Evolutionary conservation across 1,140 invertebrate genomes (phyloP), one percentile per base, ranked within the genome.

Genomic region (Zaprionus ghesquierei): DNA sequence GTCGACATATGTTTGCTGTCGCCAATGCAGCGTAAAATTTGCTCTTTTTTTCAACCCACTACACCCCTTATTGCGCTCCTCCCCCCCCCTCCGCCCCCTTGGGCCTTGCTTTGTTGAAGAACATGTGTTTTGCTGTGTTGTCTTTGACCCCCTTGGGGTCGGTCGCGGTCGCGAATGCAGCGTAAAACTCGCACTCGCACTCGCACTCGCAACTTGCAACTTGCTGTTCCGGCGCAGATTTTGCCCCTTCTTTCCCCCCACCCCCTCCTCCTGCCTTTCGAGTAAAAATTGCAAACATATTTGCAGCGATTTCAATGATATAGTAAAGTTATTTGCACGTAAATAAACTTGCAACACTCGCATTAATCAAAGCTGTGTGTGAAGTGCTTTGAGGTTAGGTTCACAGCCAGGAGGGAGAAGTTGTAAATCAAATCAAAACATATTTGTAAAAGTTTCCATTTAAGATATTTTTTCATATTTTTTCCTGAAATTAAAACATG

Each of bases 11-110:
- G 71, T 77, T 77, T 46, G 71, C 55, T 77, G 75, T 77, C 75
- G 71, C 72, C 75, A 77, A 75, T 77, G 72, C 71, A 75, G 75
- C 75, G 72, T 77, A 66, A 70, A 75, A 77, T 75, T 69, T 65
- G 50, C 64, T 69, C 55, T 77, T 70, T 72, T 59, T 62, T 58
- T 5, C 15, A 41, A 10, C 49, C 54, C 63, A 27, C 22, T 9
- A n/a, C 25, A 25, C 20, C 33, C 5, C 4, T n/a, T n/a, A n/a
- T n/a, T n/a, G n/a, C n/a, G 3, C 44, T 1, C 5, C 6, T 15
- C 1, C 35, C 5, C 13, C 12, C 20, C 2, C 3, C 10, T 27
- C 44, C 12, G 5, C 18, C n/a, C 56, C 38, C 41, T 49, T 56
- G 33, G 50, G 22, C 33, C 22, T 46, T 63, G 61, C 51, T 56